phyloP scores from a whole-genome alignment of 2,888 invertebrate species.

The Leptura quadrifasciata region DNA sequence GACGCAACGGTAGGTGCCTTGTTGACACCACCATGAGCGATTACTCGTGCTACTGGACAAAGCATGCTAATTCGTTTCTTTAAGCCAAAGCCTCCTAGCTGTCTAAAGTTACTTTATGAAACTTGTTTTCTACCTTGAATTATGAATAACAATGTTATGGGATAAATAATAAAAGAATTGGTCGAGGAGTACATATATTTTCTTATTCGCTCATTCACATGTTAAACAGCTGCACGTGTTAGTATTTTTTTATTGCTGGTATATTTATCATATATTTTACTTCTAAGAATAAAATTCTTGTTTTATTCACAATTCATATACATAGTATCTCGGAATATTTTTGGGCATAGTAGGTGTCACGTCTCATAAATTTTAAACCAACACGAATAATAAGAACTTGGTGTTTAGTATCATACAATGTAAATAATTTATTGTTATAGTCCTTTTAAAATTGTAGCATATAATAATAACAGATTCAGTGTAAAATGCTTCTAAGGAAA shows the following conservation, averaged over 20 bases:
- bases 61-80: too few relatives aligned
- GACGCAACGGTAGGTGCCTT: too few relatives aligned
- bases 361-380: slow-evolving; percentile 25
- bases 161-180: too few relatives aligned
- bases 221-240: neutral
- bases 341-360: slow-evolving; percentile 24
- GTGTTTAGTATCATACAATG: neutral
- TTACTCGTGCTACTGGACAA: too few relatives aligned
- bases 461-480: neutral
- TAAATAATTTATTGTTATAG: slow-evolving; percentile 15
- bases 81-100: too few relatives aligned
- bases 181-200: neutral
- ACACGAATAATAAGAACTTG: slow-evolving; percentile 23
- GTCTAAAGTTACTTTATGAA: too few relatives aligned
- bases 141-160: too few relatives aligned
- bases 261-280: slow-evolving; percentile 1
- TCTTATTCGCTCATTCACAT: neutral
- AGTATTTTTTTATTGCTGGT: neutral
- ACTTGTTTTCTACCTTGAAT: too few relatives aligned
- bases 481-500: neutral
- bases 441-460: neutral
- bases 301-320: slow-evolving; percentile 17
- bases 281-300: slow-evolving; percentile 19
- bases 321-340: slow-evolving; percentile 14
- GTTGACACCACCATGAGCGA: too few relatives aligned